phyloP scores from a whole-genome alignment of 2,797 vertebrate species.

The Lepidocolaptes lacrymiger region DNA sequence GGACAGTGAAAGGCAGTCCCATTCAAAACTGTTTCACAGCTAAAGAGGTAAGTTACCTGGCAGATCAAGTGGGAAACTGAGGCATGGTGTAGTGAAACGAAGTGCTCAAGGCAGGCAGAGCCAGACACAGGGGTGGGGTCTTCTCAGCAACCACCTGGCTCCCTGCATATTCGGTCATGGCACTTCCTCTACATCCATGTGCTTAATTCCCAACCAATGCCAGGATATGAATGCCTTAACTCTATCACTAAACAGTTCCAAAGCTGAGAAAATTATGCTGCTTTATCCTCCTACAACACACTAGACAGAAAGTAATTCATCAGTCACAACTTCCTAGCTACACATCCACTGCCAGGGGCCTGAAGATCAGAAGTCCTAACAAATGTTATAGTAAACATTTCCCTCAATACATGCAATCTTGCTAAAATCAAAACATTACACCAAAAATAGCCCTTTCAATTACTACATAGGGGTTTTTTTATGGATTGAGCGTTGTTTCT shows the following conservation, averaged over 20 bases:
- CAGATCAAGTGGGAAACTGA: neutral
- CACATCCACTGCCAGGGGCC: neutral
- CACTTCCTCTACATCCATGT: accelerated
- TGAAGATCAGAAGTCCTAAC: neutral
- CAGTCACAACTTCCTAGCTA: neutral
- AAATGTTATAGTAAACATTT: neutral
- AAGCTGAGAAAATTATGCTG: neutral
- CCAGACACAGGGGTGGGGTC: neutral
- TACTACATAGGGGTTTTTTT: accelerated
- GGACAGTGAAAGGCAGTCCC: neutral
- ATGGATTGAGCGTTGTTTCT: neutral
- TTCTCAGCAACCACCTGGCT: neutral
- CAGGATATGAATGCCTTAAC: neutral
- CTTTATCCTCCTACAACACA: neutral
- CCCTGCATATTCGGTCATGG: neutral
- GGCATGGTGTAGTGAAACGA: neutral
- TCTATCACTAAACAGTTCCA: neutral
- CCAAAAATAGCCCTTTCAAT: neutral
- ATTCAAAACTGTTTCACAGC: neutral
- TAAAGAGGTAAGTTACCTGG: neutral
- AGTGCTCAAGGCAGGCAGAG: neutral
- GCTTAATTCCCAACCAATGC: neutral
- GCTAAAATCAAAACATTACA: neutral
- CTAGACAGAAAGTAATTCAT: neutral
- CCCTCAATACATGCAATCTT: neutral